Evolutionary conservation across 2,113 vertebrate species (phyloP), one percentile per base, ranked within the genome.

Genomic region (Atractosteus spatula): DNA sequence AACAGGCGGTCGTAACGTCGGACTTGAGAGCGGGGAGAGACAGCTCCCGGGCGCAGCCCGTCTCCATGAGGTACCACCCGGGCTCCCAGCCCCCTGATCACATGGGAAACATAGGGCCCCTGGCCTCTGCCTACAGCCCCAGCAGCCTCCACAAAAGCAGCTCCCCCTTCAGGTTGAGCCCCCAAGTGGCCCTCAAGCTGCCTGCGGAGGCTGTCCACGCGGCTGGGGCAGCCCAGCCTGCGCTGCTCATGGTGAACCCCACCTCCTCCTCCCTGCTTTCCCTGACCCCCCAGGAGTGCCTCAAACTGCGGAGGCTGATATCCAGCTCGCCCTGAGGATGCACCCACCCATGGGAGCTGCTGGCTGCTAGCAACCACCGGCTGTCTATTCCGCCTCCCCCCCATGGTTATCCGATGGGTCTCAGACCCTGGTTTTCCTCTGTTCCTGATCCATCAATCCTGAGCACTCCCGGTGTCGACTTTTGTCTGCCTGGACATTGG

Each of bases 261-360:
- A 3, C 62, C 73, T 78, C 88, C 0, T 2, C 69, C 0, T 44
- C 84, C 6, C 8, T 81, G 47, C 4, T 85, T 61, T 82, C 83
- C 0, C 73, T 91, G 45, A 85, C 82, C 56, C 62, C 55, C 0
- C 88, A 91, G n/a, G 85, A 90, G 51, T 71, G 89, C 56, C 67
- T 87, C 64, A 92, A 89, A 77, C 73, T 89, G 17, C 86, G 77
- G 71, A 85, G 68, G 66, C 85, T 92, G 7, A 83, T 90, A 71
- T 85, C 83, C 0, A 85, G 17, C 67, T 78, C 85, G 1, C 73
- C 10, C 0, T 86, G 75, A 86, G 7, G 59, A 12, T 57, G 42
- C 5, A 43, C 47, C 47, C 29, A 29, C 29, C 29, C 29, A 29
- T 29, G 29, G 29, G 29, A 29, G 1, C 29, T 29, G 29, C 29